A percentile compares a stretch with the other conserved stretches of the same genome.
phyloP scores from a whole-genome alignment of 2,113 vertebrate genomes.

The Leucoraja erinaceus region DNA sequence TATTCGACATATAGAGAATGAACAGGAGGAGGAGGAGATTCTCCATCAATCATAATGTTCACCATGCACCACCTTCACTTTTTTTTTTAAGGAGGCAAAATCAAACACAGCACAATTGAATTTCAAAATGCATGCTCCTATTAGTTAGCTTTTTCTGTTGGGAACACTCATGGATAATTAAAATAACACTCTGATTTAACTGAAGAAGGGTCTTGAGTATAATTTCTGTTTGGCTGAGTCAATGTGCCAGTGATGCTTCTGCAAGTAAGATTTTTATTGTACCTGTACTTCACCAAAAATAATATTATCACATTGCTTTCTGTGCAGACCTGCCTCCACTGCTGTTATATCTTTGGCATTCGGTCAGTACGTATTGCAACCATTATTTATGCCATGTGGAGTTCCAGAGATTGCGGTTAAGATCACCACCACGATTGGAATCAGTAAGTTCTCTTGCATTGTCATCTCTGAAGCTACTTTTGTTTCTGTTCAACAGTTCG shows the following conservation, averaged over 20 bases:
- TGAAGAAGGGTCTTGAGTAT: no score
- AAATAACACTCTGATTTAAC: no score
- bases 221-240: no score
- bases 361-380: slow-evolving; percentile 87
- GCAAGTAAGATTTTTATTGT: no score
- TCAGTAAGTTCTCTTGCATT: slow-evolving; percentile 71
- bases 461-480: background rate
- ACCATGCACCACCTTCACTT: background rate
- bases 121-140: background rate
- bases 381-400: slow-evolving; percentile 86
- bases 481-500: background rate
- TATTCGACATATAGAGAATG: background rate
- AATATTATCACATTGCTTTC: slow-evolving; percentile 37
- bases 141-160: no score
- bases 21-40: no score
- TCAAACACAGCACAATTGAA: background rate
- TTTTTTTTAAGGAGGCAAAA: background rate
- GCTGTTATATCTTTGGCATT: slow-evolving; percentile 91
- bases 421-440: slow-evolving; percentile 76
- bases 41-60: background rate
- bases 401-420: slow-evolving; percentile 81
- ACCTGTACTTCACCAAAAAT: background rate
- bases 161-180: background rate
- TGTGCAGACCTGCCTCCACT: slow-evolving; percentile 73
- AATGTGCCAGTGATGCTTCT: no score